Evolutionary conservation across 2,113 vertebrate genomes (phyloP).

Genomic region (Marmota flaviventris): DNA sequence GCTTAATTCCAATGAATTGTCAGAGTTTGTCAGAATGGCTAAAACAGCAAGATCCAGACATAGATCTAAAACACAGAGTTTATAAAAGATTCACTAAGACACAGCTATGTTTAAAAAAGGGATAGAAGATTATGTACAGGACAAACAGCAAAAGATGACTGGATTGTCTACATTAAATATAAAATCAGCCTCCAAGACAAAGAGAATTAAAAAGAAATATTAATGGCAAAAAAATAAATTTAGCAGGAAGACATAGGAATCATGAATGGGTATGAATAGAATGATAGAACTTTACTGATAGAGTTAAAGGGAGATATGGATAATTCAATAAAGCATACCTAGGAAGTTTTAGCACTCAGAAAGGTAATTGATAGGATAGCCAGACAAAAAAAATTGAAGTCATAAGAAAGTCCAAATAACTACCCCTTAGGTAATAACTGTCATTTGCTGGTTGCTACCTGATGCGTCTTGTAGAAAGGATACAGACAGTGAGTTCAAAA

Average conservation of each 20-base stretch:
- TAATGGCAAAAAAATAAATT: neutral
- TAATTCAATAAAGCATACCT: neutral
- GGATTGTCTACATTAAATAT: neutral
- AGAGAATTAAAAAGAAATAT: slow-evolving; percentile 20
- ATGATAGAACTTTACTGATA: neutral
- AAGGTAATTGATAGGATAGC: neutral
- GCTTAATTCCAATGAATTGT: neutral
- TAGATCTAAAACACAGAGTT: neutral
- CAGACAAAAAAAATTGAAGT: neutral
- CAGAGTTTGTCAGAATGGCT: neutral
- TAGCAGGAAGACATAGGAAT: neutral
- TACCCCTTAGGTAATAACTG: neutral
- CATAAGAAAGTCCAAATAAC: neutral
- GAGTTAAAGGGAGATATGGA: neutral
- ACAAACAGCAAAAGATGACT: neutral
- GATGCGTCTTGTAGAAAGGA: accelerated
- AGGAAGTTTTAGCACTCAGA: neutral
- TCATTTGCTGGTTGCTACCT: neutral
- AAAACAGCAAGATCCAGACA: neutral
- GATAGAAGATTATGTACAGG: neutral
- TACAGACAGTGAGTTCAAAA: neutral
- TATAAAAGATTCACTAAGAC: neutral
- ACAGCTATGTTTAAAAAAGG: neutral
- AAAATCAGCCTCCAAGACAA: neutral
- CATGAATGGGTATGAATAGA: neutral